These are phyloP conservation scores for Mythimna pallens DNA, from an alignment of 2,888 invertebrate species.

Conservation along the genomic window DNA sequence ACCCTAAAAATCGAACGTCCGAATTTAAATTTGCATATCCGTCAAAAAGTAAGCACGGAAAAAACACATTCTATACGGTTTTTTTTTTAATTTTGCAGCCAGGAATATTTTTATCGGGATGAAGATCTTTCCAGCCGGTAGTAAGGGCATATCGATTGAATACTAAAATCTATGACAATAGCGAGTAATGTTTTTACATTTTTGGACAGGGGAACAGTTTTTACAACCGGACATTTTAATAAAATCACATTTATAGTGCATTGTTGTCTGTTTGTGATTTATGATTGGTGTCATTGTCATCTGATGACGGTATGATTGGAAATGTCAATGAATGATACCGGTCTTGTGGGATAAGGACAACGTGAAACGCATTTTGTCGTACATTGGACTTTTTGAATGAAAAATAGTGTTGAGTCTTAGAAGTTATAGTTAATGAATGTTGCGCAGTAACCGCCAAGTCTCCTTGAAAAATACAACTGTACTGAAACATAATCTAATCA, in stretches of 20 bases:
- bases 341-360: background rate
- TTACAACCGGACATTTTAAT: slow-evolving; percentile 71
- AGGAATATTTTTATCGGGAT: slow-evolving; percentile 53
- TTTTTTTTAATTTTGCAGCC: slow-evolving; percentile 33
- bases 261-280: slow-evolving; percentile 69
- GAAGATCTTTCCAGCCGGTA: slow-evolving; percentile 73
- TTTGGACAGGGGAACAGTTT: slow-evolving; percentile 72
- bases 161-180: slow-evolving; percentile 79
- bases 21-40: slow-evolving; percentile 70
- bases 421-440: background rate
- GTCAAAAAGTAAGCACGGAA: slow-evolving; percentile 59
- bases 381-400: background rate
- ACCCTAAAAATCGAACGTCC: background rate
- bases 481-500: slow-evolving; percentile 13
- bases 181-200: slow-evolving; percentile 67
- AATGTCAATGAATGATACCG: slow-evolving; percentile 42
- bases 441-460: slow-evolving; percentile 4
- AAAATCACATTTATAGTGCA: slow-evolving; percentile 70
- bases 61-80: slow-evolving; percentile 34
- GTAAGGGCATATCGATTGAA: slow-evolving; percentile 71
- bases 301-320: slow-evolving; percentile 36
- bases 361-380: background rate
- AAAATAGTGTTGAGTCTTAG: background rate
- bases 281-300: slow-evolving; percentile 52
- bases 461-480: background rate